Evolutionary conservation across 2,797 vertebrate genomes (phyloP), one percentile per base, ranked within the genome.

Genomic region (Serranus cabrilla): DNA sequence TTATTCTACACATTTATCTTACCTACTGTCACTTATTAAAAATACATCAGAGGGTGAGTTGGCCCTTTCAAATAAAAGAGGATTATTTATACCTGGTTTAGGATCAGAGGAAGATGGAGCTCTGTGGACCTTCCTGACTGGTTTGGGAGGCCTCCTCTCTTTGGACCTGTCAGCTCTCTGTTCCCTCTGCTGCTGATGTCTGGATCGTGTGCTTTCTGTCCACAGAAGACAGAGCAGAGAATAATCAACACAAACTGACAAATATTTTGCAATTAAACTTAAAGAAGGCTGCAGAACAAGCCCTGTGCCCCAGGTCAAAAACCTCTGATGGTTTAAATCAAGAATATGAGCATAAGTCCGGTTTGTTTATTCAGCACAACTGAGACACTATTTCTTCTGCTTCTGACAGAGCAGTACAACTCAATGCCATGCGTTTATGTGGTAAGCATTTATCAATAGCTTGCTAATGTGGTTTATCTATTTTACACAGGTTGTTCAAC

Each of bases 41-140:
- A 83, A 75, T 58, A 81, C 42, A 78, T 86, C 47, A 75, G 55
- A 57, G 46, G 37, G 13, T 21, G 18, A 21, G 25, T 18, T 65
- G 58, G 50, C 20, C 11, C 45, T 52, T 31, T 54, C 42, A 81
- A 47, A 83, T 78, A 59, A 78, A 85, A 83, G 39, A 72, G 59
- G 67, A 84, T 81, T 75, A 37, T 74, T 27, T 71, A 55, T 91
- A 98, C 97, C 96, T 96, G 95, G 91, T 94, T 94, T 95, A 21
- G 93, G 90, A 83, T 94, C 96, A 83, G 95, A 89, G 31, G 91
- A 82, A 7, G 89, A 91, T 18, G 90, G 57, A 71, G 95, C 88
- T 89, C 95, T 96, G 75, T 97, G 96, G 72, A 98, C 93, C 92
- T 98, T 99, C 84, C 97, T 92, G 46, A 97, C 93, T 60, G 96